Conservation (phyloP, 1,140 invertebrate genomes). For the Anastrepha obliqua region DNA sequence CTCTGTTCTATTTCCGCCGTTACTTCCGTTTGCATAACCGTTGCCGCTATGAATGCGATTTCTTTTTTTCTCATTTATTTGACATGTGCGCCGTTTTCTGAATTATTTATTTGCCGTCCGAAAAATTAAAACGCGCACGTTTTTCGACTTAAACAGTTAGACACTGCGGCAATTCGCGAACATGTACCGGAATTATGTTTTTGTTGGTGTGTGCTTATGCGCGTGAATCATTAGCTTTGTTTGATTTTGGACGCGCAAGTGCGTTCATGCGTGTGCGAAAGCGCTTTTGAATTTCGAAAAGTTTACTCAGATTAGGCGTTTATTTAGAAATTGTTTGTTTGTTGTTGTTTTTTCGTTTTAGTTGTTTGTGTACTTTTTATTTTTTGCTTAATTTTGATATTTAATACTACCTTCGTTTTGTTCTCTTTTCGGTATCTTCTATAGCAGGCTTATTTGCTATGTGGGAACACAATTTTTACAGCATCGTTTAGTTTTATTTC, state of each 20-base stretch:
- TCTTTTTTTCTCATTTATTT: background rate
- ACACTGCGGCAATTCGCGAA: background rate
- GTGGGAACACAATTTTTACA: conserved; percentile 53
- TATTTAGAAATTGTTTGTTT: too few species aligned
- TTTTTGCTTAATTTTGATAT: background rate
- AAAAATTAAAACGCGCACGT: background rate
- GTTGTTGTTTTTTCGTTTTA: too few species aligned
- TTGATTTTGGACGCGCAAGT: background rate
- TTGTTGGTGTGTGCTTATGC: background rate
- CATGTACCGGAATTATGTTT: background rate
- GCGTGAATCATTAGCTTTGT: conserved; percentile 7
- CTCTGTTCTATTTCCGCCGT: background rate
- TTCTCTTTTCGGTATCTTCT: background rate
- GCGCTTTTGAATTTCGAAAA: background rate
- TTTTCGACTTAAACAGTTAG: background rate
- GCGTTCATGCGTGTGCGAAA: background rate
- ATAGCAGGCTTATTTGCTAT: conserved; percentile 10
- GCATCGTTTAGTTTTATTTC: conserved; percentile 34
- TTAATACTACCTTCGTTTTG: background rate
- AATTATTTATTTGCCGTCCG: background rate
- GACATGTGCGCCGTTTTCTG: background rate
- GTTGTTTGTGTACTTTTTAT: background rate
- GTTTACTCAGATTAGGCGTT: background rate
- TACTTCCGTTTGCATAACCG: conserved; percentile 31
- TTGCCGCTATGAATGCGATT: background rate